Conservation (phyloP, 2,797 vertebrate genomes). For the Nasua narica region DNA sequence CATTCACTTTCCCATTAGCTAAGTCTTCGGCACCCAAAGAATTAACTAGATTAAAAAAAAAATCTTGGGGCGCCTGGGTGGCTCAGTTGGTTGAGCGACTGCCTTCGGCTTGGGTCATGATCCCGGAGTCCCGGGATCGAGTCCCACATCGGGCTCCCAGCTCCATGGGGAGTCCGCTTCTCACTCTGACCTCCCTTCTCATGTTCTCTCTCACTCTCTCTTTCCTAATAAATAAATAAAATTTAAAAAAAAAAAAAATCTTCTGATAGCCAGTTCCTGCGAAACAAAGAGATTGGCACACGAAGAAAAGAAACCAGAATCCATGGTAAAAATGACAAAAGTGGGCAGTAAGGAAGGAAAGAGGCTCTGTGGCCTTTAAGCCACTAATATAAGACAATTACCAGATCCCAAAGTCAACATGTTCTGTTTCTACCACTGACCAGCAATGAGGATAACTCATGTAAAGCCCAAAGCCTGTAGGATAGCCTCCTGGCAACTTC, state of each 20-base stretch:
- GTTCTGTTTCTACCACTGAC: background rate
- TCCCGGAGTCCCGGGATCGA: too few species aligned
- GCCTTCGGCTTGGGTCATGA: too few species aligned
- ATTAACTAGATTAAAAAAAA: background rate
- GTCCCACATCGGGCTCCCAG: too few species aligned
- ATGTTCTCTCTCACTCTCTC: too few species aligned
- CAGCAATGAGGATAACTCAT: background rate
- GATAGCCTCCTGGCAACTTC: background rate
- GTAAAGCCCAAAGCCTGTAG: background rate
- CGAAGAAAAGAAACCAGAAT: background rate
- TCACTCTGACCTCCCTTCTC: too few species aligned
- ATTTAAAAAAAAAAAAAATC: background rate
- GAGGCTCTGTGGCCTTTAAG: background rate
- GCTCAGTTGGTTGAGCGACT: too few species aligned
- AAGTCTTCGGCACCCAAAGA: constrained; percentile 43
- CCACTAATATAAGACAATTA: constrained; percentile 30
- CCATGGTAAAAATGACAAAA: background rate
- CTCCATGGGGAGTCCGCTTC: too few species aligned
- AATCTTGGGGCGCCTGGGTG: too few species aligned
- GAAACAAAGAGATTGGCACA: background rate
- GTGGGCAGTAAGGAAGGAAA: background rate
- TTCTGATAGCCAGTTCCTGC: background rate
- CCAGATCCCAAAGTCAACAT: constrained; percentile 13
- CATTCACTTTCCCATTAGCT: constrained; percentile 38
- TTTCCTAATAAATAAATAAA: too few species aligned